A percentile compares a stretch with the other conserved stretches of the same genome.
phyloP scores from a whole-genome alignment of 2,797 vertebrate genomes.

The Hemitrygon akajei region DNA sequence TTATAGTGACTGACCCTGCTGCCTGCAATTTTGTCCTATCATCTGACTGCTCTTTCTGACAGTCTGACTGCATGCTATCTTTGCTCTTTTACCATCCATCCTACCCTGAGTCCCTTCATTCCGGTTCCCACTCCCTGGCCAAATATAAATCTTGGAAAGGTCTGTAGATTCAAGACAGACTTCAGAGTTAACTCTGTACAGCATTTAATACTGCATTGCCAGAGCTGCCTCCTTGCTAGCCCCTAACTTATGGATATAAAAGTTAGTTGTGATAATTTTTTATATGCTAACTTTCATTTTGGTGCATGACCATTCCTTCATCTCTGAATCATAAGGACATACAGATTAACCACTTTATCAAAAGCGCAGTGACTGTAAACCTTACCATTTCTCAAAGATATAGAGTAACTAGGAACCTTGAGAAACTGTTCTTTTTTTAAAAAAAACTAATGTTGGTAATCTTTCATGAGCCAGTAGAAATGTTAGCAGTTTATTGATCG shows the following conservation, averaged over 20 bases:
- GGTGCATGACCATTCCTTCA: not conserved
- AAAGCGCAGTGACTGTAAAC: not conserved
- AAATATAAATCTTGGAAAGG: too few relatives aligned
- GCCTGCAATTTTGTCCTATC: too few relatives aligned
- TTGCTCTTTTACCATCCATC: too few relatives aligned
- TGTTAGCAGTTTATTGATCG: not conserved
- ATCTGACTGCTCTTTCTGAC: too few relatives aligned
- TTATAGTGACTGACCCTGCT: too few relatives aligned
- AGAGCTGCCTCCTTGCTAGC: not conserved
- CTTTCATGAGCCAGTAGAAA: not conserved
- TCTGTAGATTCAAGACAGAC: too few relatives aligned
- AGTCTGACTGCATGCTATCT: too few relatives aligned
- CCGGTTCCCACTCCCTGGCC: too few relatives aligned
- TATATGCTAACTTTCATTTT: not conserved
- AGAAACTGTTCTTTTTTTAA: not conserved
- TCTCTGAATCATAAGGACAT: not conserved
- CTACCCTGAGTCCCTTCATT: too few relatives aligned
- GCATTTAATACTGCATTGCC: not conserved
- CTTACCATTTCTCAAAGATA: not conserved
- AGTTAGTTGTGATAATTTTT: not conserved
- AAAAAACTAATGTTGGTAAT: not conserved
- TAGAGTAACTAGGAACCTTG: not conserved
- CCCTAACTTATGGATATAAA: not conserved
- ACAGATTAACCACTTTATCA: not conserved
- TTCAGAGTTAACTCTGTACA: too few relatives aligned